A percentile compares a stretch with the other conserved stretches of the same genome.
Evolutionary conservation across 37 sponge, comb jelly and placozoan genomes (phyloP).

Genomic region (Eunapius fragilis): DNA sequence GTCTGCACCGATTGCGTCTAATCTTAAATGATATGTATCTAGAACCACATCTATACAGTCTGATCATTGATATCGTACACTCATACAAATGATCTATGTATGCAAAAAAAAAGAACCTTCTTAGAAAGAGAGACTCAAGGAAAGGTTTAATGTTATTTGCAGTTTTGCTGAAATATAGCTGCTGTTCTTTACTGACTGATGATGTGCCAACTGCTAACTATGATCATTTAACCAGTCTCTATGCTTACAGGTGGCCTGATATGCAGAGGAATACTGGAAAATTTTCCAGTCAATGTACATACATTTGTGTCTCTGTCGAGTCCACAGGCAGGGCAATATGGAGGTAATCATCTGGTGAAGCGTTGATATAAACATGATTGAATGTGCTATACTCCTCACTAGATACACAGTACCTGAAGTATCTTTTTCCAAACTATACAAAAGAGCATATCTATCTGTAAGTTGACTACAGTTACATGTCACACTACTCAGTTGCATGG

Average conservation of each 20-base stretch:
- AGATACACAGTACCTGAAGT: conserved; percentile 69
- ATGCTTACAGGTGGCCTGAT: conserved; percentile 71
- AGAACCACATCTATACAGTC: background rate
- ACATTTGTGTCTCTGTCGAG: conserved; percentile 85
- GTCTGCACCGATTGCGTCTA: no score
- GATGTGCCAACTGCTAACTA: no score
- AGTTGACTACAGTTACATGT: no score
- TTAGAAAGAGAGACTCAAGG: no score
- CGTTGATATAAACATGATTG: background rate
- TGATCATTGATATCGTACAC: background rate
- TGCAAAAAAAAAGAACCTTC: no score
- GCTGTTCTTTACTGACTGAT: no score
- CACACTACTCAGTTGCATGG: no score
- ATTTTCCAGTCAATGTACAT: conserved; percentile 61
- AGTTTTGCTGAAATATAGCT: no score
- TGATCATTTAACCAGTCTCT: no score
- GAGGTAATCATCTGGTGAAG: conserved; percentile 81
- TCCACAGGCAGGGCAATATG: conserved; percentile 88
- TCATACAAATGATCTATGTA: no score
- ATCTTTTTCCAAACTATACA: conserved; percentile 62
- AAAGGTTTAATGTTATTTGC: no score
- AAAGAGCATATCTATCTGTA: conserved; percentile 64
- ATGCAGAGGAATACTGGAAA: conserved; percentile 78
- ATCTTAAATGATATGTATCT: no score
- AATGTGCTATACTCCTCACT: background rate